phyloP scores from a whole-genome alignment of 2,888 invertebrate genomes.

The Campopleginae sp. region DNA sequence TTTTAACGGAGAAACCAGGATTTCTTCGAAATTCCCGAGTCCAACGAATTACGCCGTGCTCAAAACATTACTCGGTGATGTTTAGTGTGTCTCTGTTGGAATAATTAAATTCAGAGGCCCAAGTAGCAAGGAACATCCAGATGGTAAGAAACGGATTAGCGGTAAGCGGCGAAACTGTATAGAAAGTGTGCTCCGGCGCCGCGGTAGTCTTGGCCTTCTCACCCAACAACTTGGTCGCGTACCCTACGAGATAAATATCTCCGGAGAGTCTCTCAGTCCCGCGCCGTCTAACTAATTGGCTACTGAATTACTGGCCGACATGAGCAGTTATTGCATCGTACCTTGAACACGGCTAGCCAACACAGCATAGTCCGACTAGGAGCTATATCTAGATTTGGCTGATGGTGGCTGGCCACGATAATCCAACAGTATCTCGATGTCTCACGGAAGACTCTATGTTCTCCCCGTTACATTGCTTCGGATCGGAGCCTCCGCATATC shows the following conservation, averaged over 20 bases:
- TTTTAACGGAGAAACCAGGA: slow-evolving; percentile 11
- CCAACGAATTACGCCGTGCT: slow-evolving; percentile 29
- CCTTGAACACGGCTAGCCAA: slow-evolving; percentile 68
- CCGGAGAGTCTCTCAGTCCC: slow-evolving; percentile 71
- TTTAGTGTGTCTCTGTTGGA: slow-evolving; percentile 29
- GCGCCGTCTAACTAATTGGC: slow-evolving; percentile 82
- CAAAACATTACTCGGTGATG: slow-evolving; percentile 28
- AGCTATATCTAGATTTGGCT: slow-evolving; percentile 32
- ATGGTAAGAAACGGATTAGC: slow-evolving; percentile 7
- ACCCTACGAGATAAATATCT: slow-evolving; percentile 78
- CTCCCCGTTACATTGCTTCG: slow-evolving; percentile 28
- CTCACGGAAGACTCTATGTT: slow-evolving; percentile 37
- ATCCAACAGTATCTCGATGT: slow-evolving; percentile 58
- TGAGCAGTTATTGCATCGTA: slow-evolving; percentile 80
- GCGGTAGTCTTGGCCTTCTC: slow-evolving; percentile 60
- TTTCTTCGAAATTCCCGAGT: slow-evolving; percentile 40
- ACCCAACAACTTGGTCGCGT: slow-evolving; percentile 52
- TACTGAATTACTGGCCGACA: slow-evolving; percentile 82
- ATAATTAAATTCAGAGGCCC: slow-evolving; percentile 33
- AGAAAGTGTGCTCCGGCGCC: slow-evolving; percentile 39
- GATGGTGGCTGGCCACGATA: slow-evolving; percentile 46
- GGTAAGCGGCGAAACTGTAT: slow-evolving; percentile 19
- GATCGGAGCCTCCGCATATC: slow-evolving; percentile 27
- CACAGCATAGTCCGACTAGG: slow-evolving; percentile 11
- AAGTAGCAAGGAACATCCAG: slow-evolving; percentile 40